These are phyloP conservation scores for Cosmia pyralina DNA, from an alignment of 2,888 invertebrate genomes.

Conservation along the genomic window DNA sequence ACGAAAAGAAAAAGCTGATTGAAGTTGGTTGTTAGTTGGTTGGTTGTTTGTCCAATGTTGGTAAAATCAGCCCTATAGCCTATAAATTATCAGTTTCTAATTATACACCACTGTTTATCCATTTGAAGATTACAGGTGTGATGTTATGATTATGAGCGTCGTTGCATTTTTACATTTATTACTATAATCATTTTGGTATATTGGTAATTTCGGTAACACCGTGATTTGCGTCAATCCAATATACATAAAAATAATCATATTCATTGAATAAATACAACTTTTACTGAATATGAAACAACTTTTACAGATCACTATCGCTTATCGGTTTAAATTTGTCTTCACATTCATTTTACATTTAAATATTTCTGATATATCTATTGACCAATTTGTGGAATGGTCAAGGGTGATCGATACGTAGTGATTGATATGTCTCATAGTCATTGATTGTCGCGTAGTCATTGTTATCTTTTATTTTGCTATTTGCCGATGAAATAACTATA, in stretches of 20 bases:
- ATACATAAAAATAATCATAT: conserved; percentile 15
- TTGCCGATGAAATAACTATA: not conserved
- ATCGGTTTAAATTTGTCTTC: conserved; percentile 29
- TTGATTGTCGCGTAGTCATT: too few species aligned
- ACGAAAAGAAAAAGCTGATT: too few species aligned
- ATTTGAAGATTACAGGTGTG: not conserved
- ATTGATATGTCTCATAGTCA: not conserved
- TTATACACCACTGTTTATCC: not conserved
- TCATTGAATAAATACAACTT: conserved; percentile 39
- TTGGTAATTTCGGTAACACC: not conserved
- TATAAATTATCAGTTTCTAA: not conserved
- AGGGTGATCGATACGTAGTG: not conserved
- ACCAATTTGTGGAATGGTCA: conserved; percentile 5
- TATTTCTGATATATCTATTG: conserved; percentile 4
- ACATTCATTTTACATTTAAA: not conserved
- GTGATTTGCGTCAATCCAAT: conserved; percentile 5
- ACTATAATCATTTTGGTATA: not conserved
- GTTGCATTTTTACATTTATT: not conserved
- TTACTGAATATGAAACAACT: conserved; percentile 45
- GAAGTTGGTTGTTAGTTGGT: too few species aligned
- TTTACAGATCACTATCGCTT: conserved; percentile 29
- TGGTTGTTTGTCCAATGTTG: not conserved
- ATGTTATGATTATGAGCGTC: not conserved
- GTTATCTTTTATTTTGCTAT: not conserved
- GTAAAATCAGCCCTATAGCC: not conserved